Evolutionary conservation across 2,888 invertebrate genomes (phyloP).

Genomic region (Hydriomena furcata): DNA sequence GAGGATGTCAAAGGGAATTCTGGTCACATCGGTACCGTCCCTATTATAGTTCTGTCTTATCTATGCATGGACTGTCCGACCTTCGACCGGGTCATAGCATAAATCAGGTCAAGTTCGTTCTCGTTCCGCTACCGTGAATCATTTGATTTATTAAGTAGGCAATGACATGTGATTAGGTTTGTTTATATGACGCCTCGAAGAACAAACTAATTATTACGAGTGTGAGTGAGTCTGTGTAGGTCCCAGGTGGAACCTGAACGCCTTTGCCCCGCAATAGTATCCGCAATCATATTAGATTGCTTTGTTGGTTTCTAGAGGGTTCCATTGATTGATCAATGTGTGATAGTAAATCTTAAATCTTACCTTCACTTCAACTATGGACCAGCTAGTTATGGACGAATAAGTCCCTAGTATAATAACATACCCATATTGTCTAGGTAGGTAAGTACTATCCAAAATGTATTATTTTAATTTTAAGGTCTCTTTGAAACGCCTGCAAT

Average conservation of each 20-base stretch:
- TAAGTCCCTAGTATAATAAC: no score
- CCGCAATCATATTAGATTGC: conserved; percentile 1
- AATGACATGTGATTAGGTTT: not conserved
- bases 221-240: no score
- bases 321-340: no score
- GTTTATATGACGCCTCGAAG: not conserved
- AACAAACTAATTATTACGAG: conserved; percentile 1
- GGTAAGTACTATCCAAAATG: no score
- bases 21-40: conserved; percentile 27
- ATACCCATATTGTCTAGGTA: no score
- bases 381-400: no score
- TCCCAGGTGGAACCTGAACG: no score
- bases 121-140: conserved; percentile 7
- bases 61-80: conserved; percentile 28
- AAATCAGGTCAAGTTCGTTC: conserved; percentile 34
- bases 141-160: conserved; percentile 2
- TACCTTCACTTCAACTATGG: no score
- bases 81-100: conserved; percentile 21
- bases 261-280: conserved; percentile 1
- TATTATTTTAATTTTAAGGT: no score
- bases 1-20: conserved; percentile 23
- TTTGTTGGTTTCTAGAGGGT: not conserved
- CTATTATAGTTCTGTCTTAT: conserved; percentile 33
- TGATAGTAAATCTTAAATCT: no score
- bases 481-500: not conserved